phyloP scores from a whole-genome alignment of 2,113 vertebrate genomes.

The Xiphophorus couchianus region DNA sequence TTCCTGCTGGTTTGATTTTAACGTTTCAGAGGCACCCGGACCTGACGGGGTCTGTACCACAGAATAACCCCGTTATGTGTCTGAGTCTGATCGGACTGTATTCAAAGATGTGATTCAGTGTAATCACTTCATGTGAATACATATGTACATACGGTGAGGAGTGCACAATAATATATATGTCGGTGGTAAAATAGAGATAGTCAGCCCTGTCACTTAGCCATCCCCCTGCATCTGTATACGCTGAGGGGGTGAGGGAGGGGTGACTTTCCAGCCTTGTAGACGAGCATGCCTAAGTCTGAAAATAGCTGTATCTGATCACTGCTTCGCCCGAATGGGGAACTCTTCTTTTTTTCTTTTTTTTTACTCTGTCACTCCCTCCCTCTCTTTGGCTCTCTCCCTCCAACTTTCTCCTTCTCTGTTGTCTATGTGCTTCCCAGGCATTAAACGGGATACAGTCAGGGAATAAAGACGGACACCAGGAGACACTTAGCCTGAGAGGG shows the following conservation, averaged over 20 bases:
- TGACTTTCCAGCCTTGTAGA: slow-evolving; percentile 79
- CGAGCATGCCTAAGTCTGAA: slow-evolving; percentile 84
- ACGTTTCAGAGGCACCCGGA: slow-evolving; percentile 24
- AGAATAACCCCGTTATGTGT: neutral
- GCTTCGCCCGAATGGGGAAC: slow-evolving; percentile 81
- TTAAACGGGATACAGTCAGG: slow-evolving; percentile 45
- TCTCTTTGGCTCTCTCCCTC: slow-evolving; percentile 58
- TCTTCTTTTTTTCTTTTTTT: slow-evolving; percentile 68
- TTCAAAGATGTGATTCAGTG: neutral
- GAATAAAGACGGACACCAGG: slow-evolving; percentile 43
- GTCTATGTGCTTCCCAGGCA: slow-evolving; percentile 64
- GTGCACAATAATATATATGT: slow-evolving; percentile 40
- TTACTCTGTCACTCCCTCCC: slow-evolving; percentile 72
- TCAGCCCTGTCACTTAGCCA: slow-evolving; percentile 67
- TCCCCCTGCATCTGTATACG: slow-evolving; percentile 58
- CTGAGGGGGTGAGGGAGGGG: slow-evolving; percentile 38
- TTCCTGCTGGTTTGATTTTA: neutral
- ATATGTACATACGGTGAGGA: slow-evolving; percentile 15
- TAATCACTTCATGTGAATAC: slow-evolving; percentile 16
- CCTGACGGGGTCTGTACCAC: slow-evolving; percentile 1
- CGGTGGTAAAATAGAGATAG: slow-evolving; percentile 68
- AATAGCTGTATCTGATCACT: slow-evolving; percentile 86
- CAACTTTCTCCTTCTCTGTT: slow-evolving; percentile 74
- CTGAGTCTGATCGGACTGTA: slow-evolving; percentile 8
- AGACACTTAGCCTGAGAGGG: slow-evolving; percentile 33